Percentiles rank a stretch among this genome's conserved stretches.
These are phyloP conservation scores for Drosophila tani DNA, from an alignment of 1,140 invertebrate species.

Conservation along the genomic window DNA sequence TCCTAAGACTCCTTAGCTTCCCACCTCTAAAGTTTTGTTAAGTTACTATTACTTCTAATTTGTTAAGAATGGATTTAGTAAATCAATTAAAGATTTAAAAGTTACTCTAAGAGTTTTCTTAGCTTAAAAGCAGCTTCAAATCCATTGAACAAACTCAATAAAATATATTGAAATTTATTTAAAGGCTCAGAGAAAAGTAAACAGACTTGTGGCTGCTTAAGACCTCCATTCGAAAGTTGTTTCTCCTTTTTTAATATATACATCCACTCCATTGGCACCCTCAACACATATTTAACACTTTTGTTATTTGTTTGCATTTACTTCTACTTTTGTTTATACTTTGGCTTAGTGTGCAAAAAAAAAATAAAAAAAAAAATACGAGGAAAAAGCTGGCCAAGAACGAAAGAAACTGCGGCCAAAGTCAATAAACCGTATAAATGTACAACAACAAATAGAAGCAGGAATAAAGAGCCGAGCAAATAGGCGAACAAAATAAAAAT, in stretches of 20 bases:
- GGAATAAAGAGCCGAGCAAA: constrained; percentile 27
- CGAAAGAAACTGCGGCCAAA: constrained; percentile 50
- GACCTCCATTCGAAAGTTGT: background rate
- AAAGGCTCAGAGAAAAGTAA: background rate
- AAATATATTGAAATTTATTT: background rate
- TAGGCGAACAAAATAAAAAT: constrained; percentile 42
- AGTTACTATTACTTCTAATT: background rate
- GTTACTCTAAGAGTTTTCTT: too few relatives aligned
- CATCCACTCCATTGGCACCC: background rate
- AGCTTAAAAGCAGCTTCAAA: background rate
- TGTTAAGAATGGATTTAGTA: too few relatives aligned
- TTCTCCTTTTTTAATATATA: background rate
- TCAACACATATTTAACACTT: constrained; percentile 46
- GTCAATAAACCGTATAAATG: constrained; percentile 75
- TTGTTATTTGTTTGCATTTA: constrained; percentile 69
- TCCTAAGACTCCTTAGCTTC: too few relatives aligned
- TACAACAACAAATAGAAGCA: constrained; percentile 42
- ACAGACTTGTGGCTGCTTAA: background rate
- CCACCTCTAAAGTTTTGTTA: background rate
- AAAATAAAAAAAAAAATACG: too few relatives aligned
- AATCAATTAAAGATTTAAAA: background rate
- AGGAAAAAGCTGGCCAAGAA: constrained; percentile 19
- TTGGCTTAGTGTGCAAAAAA: constrained; percentile 72
- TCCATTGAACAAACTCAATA: too few relatives aligned
- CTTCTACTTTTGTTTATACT: constrained; percentile 64